phyloP scores from a whole-genome alignment of 1,140 invertebrate species.

The Rhynchophorus ferrugineus region DNA sequence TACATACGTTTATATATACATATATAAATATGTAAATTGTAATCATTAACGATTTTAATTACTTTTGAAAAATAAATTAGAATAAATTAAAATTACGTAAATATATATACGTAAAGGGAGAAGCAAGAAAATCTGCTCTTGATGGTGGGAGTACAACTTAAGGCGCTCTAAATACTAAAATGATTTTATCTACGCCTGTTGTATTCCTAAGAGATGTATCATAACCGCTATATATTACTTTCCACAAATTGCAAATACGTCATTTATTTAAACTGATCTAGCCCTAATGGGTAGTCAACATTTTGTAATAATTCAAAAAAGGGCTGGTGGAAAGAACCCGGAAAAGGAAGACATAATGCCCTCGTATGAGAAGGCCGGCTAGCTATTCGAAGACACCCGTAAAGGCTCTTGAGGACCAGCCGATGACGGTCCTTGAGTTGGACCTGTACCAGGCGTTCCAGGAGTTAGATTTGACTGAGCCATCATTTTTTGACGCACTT shows the following conservation, averaged over 20 bases:
- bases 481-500: slow-evolving; percentile 94
- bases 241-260: not conserved
- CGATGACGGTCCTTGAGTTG: slow-evolving; percentile 51
- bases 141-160: not conserved
- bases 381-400: slow-evolving; percentile 37
- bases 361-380: slow-evolving; percentile 35
- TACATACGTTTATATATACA: too few species aligned
- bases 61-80: too few species aligned
- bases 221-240: not conserved
- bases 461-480: slow-evolving; percentile 60
- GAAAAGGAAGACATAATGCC: slow-evolving; percentile 33
- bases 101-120: too few species aligned
- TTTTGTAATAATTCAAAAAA: slow-evolving; percentile 1
- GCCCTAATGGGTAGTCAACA: not conserved
- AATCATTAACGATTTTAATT: too few species aligned
- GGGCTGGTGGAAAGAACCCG: slow-evolving; percentile 1
- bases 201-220: not conserved
- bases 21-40: too few species aligned
- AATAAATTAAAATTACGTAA: too few species aligned
- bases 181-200: not conserved
- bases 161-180: not conserved
- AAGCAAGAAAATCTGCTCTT: too few species aligned
- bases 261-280: not conserved
- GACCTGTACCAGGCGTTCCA: slow-evolving; percentile 32
- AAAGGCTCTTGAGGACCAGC: slow-evolving; percentile 34